Conservation (phyloP, 1,140 invertebrate genomes). For the Reticulitermes speratus region DNA sequence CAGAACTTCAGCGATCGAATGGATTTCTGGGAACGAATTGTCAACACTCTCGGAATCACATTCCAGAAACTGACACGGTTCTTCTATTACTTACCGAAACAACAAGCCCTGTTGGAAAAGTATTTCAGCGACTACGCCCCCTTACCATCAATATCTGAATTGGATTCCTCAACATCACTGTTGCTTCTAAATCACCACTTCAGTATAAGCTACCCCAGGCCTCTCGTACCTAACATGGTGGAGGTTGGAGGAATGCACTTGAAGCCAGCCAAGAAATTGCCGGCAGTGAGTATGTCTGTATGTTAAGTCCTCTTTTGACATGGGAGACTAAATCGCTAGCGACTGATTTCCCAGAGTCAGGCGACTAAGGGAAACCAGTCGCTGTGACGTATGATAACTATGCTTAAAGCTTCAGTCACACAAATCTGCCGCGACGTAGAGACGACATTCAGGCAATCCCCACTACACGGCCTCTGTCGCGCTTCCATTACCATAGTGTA, state of each 20-base stretch:
- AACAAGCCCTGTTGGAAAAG: constrained; percentile 15
- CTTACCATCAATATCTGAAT: constrained; percentile 34
- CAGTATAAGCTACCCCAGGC: constrained; percentile 37
- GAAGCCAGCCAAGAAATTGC: constrained; percentile 39
- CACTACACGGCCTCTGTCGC: too few relatives aligned
- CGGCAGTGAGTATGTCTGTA: constrained; percentile 38
- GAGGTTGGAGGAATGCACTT: constrained; percentile 46
- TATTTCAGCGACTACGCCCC: constrained; percentile 5
- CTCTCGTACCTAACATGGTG: constrained; percentile 41
- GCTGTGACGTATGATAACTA: too few relatives aligned
- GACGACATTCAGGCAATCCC: too few relatives aligned
- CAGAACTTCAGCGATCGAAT: constrained; percentile 38
- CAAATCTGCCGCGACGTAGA: too few relatives aligned
- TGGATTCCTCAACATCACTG: constrained; percentile 36
- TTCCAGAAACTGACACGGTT: background rate
- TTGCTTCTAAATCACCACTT: constrained; percentile 41
- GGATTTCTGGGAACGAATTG: background rate
- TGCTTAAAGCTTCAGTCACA: too few relatives aligned
- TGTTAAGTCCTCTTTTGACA: too few relatives aligned
- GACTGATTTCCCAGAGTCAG: too few relatives aligned
- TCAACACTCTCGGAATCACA: constrained; percentile 29
- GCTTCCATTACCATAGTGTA: too few relatives aligned
- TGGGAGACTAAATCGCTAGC: too few relatives aligned
- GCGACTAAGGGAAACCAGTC: too few relatives aligned
- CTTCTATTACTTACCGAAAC: background rate